Conservation (phyloP, 2,888 invertebrate species). For the Tetanocera ferruginea region DNA sequence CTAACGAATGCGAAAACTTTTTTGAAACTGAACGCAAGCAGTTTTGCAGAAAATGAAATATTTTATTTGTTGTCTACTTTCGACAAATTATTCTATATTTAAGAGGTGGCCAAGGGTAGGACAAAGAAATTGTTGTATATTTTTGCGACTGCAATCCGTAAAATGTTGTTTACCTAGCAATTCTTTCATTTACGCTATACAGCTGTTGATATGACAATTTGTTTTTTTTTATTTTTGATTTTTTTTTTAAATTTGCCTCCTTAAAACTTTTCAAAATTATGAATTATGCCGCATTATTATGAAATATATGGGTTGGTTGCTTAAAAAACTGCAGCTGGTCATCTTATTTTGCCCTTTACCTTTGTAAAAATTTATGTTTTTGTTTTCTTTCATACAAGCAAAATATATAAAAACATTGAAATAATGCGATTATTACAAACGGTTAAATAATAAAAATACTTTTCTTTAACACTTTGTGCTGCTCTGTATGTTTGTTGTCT, state of each 20-base stretch:
- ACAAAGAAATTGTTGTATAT: background rate
- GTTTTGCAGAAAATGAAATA: slow-evolving; percentile 40
- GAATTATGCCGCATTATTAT: background rate
- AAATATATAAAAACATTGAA: slow-evolving; percentile 18
- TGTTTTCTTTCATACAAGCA: background rate
- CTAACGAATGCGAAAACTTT: slow-evolving; percentile 62
- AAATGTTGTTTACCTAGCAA: too few relatives aligned
- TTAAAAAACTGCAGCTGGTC: slow-evolving; percentile 9
- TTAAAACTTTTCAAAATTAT: too few relatives aligned
- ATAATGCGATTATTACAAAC: slow-evolving; percentile 36
- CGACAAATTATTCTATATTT: slow-evolving; percentile 43
- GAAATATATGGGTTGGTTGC: background rate
- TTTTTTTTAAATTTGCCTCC: too few relatives aligned
- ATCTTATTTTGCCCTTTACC: slow-evolving; percentile 15
- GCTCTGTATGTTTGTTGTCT: background rate
- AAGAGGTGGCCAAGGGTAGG: slow-evolving; percentile 40
- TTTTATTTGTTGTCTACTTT: slow-evolving; percentile 36
- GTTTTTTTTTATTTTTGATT: background rate
- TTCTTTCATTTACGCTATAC: too few relatives aligned
- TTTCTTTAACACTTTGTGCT: background rate
- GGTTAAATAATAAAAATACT: slow-evolving; percentile 15
- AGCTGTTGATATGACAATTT: background rate
- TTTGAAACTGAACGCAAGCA: slow-evolving; percentile 61
- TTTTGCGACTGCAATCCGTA: background rate
- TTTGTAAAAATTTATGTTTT: background rate